Percentiles rank a stretch among this genome's conserved stretches.
phyloP scores from a whole-genome alignment of 2,888 invertebrate species.

The Nasonovia ribisnigri region DNA sequence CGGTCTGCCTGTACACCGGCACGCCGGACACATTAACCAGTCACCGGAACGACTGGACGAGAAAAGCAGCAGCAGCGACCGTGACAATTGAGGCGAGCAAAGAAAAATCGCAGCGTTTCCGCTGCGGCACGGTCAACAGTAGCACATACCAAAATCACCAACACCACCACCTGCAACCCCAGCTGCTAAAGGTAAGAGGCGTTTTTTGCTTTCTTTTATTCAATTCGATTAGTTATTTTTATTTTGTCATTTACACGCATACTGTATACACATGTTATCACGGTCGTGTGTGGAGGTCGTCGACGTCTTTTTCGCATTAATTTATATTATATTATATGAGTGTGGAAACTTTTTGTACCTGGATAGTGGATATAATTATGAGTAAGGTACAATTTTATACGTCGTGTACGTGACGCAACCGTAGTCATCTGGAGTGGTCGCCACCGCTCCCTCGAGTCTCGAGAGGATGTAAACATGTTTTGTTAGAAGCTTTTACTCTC shows the following conservation, averaged over 20 bases:
- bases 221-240: background rate
- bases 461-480: background rate
- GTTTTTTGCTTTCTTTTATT: background rate
- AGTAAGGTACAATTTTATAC: background rate
- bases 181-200: background rate
- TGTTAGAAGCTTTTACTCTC: background rate
- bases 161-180: background rate
- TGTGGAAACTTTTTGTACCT: background rate
- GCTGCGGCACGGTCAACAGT: background rate
- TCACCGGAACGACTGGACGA: background rate
- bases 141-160: background rate
- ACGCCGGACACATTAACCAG: background rate
- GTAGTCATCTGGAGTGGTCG: background rate
- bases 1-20: background rate
- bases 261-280: background rate
- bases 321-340: background rate
- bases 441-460: background rate
- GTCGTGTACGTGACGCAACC: background rate
- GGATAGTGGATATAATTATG: background rate
- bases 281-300: background rate
- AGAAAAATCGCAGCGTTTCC: background rate
- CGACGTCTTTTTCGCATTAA: background rate
- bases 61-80: background rate
- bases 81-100: conserved; percentile 23
- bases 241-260: background rate